phyloP scores from a whole-genome alignment of 2,888 invertebrate genomes.

The Eristalinus sepulchralis region DNA sequence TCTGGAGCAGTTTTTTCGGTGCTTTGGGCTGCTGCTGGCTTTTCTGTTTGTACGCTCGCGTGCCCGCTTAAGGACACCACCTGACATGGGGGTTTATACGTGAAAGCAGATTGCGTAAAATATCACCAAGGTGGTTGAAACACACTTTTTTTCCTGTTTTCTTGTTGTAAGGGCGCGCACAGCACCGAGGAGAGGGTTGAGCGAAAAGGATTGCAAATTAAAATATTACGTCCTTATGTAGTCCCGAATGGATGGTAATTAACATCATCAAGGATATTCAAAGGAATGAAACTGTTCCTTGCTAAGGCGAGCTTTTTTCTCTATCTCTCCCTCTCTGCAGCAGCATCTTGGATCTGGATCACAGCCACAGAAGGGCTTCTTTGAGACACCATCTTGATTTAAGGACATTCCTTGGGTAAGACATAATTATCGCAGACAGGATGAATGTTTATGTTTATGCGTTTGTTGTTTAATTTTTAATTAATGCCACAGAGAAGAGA shows the following conservation, averaged over 20 bases:
- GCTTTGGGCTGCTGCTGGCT: neutral
- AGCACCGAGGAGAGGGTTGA: neutral
- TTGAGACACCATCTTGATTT: constrained; percentile 34
- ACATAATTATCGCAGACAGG: neutral
- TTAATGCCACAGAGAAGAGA: constrained; percentile 15
- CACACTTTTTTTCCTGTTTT: neutral
- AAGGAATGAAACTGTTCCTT: constrained; percentile 38
- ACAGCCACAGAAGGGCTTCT: constrained; percentile 3
- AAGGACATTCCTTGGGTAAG: constrained; percentile 35
- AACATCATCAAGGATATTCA: constrained; percentile 63
- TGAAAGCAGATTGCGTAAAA: constrained; percentile 66
- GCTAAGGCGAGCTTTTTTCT: neutral
- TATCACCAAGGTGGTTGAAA: constrained; percentile 32
- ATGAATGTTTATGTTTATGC: constrained; percentile 19
- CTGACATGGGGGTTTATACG: constrained; percentile 36
- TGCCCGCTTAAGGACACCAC: constrained; percentile 20
- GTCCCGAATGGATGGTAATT: constrained; percentile 66
- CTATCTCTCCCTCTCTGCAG: neutral
- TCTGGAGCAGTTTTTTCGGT: constrained; percentile 5
- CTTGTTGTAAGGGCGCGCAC: neutral
- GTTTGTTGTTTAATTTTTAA: constrained; percentile 46
- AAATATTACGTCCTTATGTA: constrained; percentile 66
- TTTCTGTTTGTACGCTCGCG: neutral
- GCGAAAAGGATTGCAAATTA: constrained; percentile 56
- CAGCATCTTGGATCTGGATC: neutral